phyloP scores from a whole-genome alignment of 2,113 vertebrate species.

The Trematomus loennbergii region DNA sequence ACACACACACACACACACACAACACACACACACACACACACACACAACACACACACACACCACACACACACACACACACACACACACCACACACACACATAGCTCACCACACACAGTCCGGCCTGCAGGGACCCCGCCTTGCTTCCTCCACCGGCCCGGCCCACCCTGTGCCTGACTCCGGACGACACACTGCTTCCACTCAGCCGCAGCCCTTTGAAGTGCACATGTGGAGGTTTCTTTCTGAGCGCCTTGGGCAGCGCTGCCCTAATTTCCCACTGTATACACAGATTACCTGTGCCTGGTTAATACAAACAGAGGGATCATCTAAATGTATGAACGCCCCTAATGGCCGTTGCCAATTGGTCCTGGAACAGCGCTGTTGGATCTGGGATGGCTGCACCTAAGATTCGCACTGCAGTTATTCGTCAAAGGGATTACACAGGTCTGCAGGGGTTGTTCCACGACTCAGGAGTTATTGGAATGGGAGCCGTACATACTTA shows the following conservation, averaged over 20 bases:
- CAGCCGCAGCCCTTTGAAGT: slow-evolving; percentile 74
- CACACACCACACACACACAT: background rate
- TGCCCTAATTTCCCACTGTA: slow-evolving; percentile 75
- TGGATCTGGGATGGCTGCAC: slow-evolving; percentile 60
- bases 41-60: too few relatives aligned
- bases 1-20: too few relatives aligned
- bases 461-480: slow-evolving; percentile 52
- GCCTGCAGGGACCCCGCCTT: slow-evolving; percentile 50
- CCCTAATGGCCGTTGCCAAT: slow-evolving; percentile 69
- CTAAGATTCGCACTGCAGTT: slow-evolving; percentile 53
- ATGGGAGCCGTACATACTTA: slow-evolving; percentile 51
- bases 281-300: slow-evolving; percentile 78
- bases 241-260: slow-evolving; percentile 45
- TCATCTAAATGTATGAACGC: slow-evolving; percentile 77
- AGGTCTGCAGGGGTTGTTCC: slow-evolving; percentile 64
- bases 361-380: slow-evolving; percentile 50
- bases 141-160: slow-evolving; percentile 43
- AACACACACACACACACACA: too few relatives aligned
- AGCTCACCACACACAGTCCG: slow-evolving; percentile 38
- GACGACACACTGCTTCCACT: slow-evolving; percentile 79
- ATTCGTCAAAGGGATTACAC: slow-evolving; percentile 75
- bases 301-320: slow-evolving; percentile 78
- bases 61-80: background rate
- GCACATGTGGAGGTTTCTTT: slow-evolving; percentile 67
- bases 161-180: slow-evolving; percentile 60